Evolutionary conservation across 2,113 vertebrate species (phyloP).

Genomic region (Myanophis thanlyinensis): DNA sequence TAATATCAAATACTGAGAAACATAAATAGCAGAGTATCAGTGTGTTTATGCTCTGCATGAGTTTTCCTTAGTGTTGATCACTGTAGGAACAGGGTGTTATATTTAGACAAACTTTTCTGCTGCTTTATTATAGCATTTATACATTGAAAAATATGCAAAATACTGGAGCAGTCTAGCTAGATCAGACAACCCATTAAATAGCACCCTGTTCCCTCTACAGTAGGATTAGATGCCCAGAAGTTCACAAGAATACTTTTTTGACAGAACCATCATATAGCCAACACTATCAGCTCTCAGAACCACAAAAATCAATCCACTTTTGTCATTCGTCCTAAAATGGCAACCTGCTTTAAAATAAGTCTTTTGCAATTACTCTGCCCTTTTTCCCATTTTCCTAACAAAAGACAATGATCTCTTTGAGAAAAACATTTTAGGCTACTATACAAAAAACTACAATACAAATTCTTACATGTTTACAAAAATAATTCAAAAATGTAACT

Average conservation of each 20-base stretch:
- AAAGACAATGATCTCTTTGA: too few relatives aligned
- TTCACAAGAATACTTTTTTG: background rate
- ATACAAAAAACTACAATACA: too few relatives aligned
- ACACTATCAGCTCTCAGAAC: background rate
- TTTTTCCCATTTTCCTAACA: background rate
- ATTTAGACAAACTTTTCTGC: background rate
- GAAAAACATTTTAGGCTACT: too few relatives aligned
- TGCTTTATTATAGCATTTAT: background rate
- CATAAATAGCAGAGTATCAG: background rate
- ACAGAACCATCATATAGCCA: background rate
- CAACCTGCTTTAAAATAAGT: background rate
- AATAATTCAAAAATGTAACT: too few relatives aligned
- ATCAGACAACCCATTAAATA: background rate
- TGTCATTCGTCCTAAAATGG: background rate
- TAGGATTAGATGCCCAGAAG: background rate
- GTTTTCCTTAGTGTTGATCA: background rate
- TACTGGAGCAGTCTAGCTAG: background rate
- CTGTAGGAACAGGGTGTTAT: background rate
- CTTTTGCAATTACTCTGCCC: background rate
- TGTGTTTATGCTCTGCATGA: background rate
- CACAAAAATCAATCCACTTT: background rate
- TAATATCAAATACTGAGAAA: background rate
- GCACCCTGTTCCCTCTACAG: background rate
- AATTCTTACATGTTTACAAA: too few relatives aligned
- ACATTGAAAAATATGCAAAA: background rate